Conservation (phyloP, 2,797 vertebrate genomes). For the Astyanax mexicanus region DNA sequence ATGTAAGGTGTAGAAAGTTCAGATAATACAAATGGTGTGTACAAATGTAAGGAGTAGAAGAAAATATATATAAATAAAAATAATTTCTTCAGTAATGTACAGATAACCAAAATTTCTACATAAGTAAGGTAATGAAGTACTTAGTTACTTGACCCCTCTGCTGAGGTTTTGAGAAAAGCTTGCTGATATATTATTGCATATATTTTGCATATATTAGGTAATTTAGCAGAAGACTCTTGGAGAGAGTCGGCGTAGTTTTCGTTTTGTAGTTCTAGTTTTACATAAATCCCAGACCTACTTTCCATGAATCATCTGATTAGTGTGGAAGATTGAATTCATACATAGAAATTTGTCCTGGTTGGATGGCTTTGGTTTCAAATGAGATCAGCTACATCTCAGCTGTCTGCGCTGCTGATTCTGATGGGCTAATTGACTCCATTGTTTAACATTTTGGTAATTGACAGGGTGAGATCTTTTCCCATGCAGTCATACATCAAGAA, state of each 20-base stretch:
- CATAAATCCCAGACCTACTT: conserved; percentile 8
- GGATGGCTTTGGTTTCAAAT: conserved; percentile 4
- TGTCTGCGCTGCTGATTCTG: neutral
- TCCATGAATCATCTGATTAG: conserved; percentile 1
- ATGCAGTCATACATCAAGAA: conserved; percentile 8
- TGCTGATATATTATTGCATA: no score
- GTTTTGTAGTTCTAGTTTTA: neutral
- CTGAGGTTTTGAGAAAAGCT: no score
- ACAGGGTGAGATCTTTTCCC: neutral
- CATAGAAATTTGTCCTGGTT: conserved; percentile 18
- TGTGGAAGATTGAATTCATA: conserved; percentile 1
- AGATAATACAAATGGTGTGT: no score
- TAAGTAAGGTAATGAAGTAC: no score
- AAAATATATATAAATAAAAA: no score
- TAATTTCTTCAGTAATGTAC: no score
- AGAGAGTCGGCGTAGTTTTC: neutral
- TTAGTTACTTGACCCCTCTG: no score
- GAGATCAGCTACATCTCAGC: conserved; percentile 1
- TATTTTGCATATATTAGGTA: neutral
- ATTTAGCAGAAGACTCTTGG: neutral
- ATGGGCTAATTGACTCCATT: conserved; percentile 27
- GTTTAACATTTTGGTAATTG: conserved; percentile 16
- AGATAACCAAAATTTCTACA: no score
- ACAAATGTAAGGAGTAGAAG: no score
- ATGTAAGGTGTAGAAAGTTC: no score